A percentile compares a stretch with the other conserved stretches of the same genome.
phyloP scores from a whole-genome alignment of 1,140 invertebrate species.

The Diabrotica undecimpunctata region DNA sequence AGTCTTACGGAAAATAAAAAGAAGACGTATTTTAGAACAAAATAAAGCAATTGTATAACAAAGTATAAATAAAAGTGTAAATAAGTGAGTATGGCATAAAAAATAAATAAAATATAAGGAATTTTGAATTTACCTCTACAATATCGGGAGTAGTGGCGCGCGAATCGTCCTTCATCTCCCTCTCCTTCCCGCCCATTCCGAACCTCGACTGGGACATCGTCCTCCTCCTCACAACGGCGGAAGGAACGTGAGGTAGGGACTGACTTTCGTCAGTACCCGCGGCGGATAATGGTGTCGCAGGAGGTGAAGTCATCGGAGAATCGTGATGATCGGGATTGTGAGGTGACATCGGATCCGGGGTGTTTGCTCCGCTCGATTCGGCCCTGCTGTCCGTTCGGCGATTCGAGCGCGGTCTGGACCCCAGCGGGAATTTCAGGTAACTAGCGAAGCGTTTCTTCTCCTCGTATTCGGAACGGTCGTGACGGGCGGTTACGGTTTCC shows the following conservation, averaged over 20 bases:
- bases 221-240: constrained; percentile 49
- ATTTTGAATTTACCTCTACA: constrained; percentile 21
- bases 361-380: constrained; percentile 69
- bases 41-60: no score
- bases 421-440: constrained; percentile 63
- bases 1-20: no score
- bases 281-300: constrained; percentile 53
- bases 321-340: constrained; percentile 46
- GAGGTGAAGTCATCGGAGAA: constrained; percentile 57
- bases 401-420: constrained; percentile 56
- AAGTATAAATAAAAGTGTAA: no score
- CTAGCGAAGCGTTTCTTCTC: constrained; percentile 76
- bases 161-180: constrained; percentile 44
- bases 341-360: constrained; percentile 59
- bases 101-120: neutral
- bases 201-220: constrained; percentile 51
- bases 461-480: constrained; percentile 70
- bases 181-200: constrained; percentile 48
- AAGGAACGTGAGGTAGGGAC: constrained; percentile 39
- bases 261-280: constrained; percentile 38
- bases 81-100: no score
- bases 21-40: no score
- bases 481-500: constrained; percentile 61
- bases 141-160: constrained; percentile 13
- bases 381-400: constrained; percentile 64